Evolutionary conservation across 2,113 vertebrate genomes (phyloP).

Genomic region (Benitochromis conjunctus): DNA sequence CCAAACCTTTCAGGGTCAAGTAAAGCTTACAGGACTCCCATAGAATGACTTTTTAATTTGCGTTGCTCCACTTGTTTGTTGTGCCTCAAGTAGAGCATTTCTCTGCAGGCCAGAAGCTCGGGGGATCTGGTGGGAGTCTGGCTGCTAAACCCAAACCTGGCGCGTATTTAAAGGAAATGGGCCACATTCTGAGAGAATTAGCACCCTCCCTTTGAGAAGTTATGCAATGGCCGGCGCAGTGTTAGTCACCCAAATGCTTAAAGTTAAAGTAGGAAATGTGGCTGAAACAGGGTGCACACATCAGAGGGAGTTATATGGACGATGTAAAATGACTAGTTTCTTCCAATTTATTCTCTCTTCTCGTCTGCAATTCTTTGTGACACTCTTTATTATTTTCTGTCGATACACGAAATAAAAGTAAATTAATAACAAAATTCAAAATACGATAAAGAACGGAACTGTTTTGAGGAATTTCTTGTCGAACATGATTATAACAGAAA

Average conservation of each 20-base stretch:
- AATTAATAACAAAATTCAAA: not conserved
- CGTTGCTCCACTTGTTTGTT: not conserved
- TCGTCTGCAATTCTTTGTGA: not conserved
- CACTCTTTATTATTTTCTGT: not conserved
- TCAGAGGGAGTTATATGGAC: not conserved
- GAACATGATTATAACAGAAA: not conserved
- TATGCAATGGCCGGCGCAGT: not conserved
- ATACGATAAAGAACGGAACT: not conserved
- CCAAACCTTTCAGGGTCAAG: conserved; percentile 1
- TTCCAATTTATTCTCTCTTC: not conserved
- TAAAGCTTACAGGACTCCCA: not conserved
- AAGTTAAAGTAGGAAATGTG: not conserved
- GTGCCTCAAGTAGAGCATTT: not conserved
- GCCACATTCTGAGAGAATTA: conserved; percentile 10
- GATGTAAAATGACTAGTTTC: not conserved
- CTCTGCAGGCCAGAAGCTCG: not conserved
- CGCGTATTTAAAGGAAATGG: conserved; percentile 12
- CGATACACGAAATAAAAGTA: not conserved
- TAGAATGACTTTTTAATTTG: not conserved
- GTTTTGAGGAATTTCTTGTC: not conserved
- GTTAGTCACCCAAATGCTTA: not conserved
- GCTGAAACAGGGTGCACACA: not conserved
- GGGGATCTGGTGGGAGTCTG: conserved; percentile 23
- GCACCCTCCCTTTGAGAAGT: conserved; percentile 1
- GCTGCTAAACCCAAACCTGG: conserved; percentile 11